Evolutionary conservation across 1,140 invertebrate genomes (phyloP).

Genomic region (Zaprionus nigranus): DNA sequence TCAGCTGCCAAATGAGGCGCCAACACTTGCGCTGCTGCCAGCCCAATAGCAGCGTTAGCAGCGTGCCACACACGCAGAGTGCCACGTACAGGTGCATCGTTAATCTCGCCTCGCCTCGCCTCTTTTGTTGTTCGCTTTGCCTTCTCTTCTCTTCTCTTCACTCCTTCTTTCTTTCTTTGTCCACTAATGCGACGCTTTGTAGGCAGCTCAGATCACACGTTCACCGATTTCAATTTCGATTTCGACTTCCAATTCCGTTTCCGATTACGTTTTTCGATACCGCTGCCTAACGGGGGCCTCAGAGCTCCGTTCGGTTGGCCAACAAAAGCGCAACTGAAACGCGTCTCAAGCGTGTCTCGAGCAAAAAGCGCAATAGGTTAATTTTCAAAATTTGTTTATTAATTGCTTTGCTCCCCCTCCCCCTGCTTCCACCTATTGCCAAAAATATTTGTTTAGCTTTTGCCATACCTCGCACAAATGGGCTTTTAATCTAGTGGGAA

Average conservation of each 20-base stretch:
- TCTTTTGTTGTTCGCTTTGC: neutral
- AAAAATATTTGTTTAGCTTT: neutral
- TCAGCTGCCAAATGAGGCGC: slow-evolving; percentile 81
- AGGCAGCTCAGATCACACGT: slow-evolving; percentile 42
- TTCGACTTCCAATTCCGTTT: slow-evolving; percentile 6
- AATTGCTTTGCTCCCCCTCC: neutral
- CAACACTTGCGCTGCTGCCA: slow-evolving; percentile 78
- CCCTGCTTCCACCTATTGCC: neutral
- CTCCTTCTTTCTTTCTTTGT: slow-evolving; percentile 20
- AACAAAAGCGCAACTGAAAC: slow-evolving; percentile 36
- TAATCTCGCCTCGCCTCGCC: neutral
- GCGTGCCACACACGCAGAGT: slow-evolving; percentile 65
- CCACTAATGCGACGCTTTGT: slow-evolving; percentile 66
- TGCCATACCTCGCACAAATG: neutral
- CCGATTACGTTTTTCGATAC: neutral
- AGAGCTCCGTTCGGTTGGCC: slow-evolving; percentile 40
- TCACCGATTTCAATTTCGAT: slow-evolving; percentile 7
- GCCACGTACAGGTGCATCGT: slow-evolving; percentile 62
- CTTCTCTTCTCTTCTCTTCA: neutral
- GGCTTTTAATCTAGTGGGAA: no score
- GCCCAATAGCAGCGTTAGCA: slow-evolving; percentile 59
- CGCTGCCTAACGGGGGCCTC: neutral
- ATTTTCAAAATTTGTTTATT: slow-evolving; percentile 16
- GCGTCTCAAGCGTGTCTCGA: neutral
- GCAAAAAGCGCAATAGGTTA: slow-evolving; percentile 13